Evolutionary conservation across 37 sponge, comb jelly and placozoan species (phyloP), one percentile per base, ranked within the genome.

Genomic region (Beroe forskalii): DNA sequence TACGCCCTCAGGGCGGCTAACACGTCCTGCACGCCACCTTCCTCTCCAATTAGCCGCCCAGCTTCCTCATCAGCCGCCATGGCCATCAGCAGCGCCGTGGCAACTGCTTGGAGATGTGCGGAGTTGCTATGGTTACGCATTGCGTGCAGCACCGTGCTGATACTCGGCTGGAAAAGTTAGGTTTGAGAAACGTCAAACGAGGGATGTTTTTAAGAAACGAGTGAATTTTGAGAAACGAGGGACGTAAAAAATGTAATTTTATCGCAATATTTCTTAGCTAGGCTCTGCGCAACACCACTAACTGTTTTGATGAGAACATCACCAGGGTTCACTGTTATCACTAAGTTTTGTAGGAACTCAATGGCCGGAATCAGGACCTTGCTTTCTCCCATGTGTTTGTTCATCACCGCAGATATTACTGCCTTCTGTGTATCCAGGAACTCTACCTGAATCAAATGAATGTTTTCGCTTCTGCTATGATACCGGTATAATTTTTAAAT

Each of bases 1-100:
- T 94, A 94, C n/a, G 91, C 63, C 4, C 92, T 64, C 76, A 95
- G 67, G 1, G 94, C 91, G 0, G 92, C 67, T 12, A 95, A 89
- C 6, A 94, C 67, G 62, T 93, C 93, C 90, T 95, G 95, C 25
- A 95, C 62, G 20, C 95, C 95, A 12, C 93, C 93, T 24, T 60
- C 39, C 23, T 80, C 61, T 17, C 95, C 95, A 6, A 93, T 90
- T 1, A 62, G 62, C 8, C 24, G 92, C n/a, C 92, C 92, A 44
- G 93, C 93, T 8, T 0, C 62, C 67, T 92, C 95, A 91, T 94
- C 92, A 69, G 92, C 40, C 30, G 93, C 93, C 83, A 94, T 90
- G 2, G 67, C 69, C 92, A 90, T 93, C 37, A 93, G 42, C 0
- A 94, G 90, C 20, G 90, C 76, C 3, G 30, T 61, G 4, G 60